Evolutionary conservation across 2,888 invertebrate genomes (phyloP), one percentile per base, ranked within the genome.

Genomic region (Tipula lateralis): DNA sequence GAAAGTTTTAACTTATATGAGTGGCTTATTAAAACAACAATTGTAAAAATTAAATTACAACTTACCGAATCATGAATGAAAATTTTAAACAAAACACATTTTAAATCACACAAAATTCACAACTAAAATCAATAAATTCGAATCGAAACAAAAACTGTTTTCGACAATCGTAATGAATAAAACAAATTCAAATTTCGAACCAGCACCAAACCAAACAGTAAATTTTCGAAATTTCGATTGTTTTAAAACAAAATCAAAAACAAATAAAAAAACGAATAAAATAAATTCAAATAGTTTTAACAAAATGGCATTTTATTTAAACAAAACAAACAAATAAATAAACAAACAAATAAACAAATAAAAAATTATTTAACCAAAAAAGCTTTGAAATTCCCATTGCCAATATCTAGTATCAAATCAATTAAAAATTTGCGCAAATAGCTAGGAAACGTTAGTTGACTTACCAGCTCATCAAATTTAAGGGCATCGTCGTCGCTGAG

Each of bases 401-500:
- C 66, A 24, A 66, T 66, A 9, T 66, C 66, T 66, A 66, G 12
- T 19, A 66, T 9, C 66, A 66, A 24, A 66, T 66, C 66, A 66
- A 66, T 66, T 66, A 66, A 66, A 66, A 66, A 66, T 66, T 19
- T 66, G 6, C 66, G 66, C 9, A 66, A 66, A 66, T 66, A 66
- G 66, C 66, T 66, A 66, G 66, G 82, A 82, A 30, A 82, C 16
- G 82, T 82, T 29, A 89, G 89, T 87, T 89, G 88, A 92, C 93
- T 92, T 89, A 93, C 93, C 91, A 92, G 91, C 88, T 91, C 92
- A 87, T 93, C 92, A 86, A 93, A 91, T 87, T 92, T 91, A 87
- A 93, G 87, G 6, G 93, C 92, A 87, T 93, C 92, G 87, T 93
- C 92, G 88, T 93, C 92, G 88, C 92, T 90, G 87, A 93, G 90